Evolutionary conservation across 2,113 vertebrate species (phyloP).

Genomic region (Austrofundulus limnaeus): DNA sequence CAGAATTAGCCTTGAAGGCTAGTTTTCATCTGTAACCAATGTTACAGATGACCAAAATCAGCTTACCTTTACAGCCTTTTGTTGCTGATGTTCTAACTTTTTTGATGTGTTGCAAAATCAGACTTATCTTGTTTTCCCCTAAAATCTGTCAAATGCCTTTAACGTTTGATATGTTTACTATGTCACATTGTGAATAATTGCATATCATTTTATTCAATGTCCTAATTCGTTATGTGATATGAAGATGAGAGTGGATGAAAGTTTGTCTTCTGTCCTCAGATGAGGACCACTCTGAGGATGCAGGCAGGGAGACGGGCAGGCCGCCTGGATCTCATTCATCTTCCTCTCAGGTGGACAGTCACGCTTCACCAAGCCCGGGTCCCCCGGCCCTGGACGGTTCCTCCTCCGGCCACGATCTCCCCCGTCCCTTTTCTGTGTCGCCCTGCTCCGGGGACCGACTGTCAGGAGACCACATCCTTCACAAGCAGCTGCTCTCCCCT

Average conservation of each 20-base stretch:
- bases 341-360: conserved; percentile 78
- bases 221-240: too few relatives aligned
- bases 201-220: too few relatives aligned
- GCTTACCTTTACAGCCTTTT: too few relatives aligned
- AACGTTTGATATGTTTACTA: too few relatives aligned
- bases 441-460: conserved; percentile 82
- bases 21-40: too few relatives aligned
- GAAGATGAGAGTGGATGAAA: background rate
- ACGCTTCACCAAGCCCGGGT: conserved; percentile 78
- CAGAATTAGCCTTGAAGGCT: too few relatives aligned
- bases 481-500: conserved; percentile 84
- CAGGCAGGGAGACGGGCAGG: conserved; percentile 80
- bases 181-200: too few relatives aligned
- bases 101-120: too few relatives aligned
- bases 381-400: conserved; percentile 71
- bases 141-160: too few relatives aligned
- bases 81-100: too few relatives aligned
- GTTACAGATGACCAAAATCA: too few relatives aligned
- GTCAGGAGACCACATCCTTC: conserved; percentile 78
- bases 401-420: conserved; percentile 70
- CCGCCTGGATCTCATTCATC: conserved; percentile 82
- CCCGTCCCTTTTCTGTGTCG: conserved; percentile 84
- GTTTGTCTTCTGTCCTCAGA: conserved; percentile 74
- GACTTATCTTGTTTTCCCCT: too few relatives aligned
- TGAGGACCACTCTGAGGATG: conserved; percentile 86